Conservation (phyloP, 2,888 invertebrate genomes). For the Raillietiella orientalis region DNA sequence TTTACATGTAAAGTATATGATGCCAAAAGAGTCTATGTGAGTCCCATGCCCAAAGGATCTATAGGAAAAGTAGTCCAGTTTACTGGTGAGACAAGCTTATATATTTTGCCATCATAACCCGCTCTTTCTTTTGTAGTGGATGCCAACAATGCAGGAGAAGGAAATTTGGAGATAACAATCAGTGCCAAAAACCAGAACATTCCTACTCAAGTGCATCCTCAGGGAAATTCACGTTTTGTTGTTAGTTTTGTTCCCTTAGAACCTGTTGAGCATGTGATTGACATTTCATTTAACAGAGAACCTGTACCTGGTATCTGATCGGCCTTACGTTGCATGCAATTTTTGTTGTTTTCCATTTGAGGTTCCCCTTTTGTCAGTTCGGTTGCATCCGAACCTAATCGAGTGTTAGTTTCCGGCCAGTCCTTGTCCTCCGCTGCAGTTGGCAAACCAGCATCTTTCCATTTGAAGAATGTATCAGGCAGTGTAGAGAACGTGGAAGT, state of each 20-base stretch:
- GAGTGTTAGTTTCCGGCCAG: constrained; percentile 24
- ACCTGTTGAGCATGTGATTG: constrained; percentile 72
- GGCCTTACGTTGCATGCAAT: not conserved
- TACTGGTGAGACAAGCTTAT: constrained; percentile 18
- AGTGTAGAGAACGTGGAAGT: constrained; percentile 78
- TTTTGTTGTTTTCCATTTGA: constrained; percentile 18
- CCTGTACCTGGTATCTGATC: constrained; percentile 16
- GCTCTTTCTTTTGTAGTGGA: constrained; percentile 29
- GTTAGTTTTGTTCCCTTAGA: constrained; percentile 88
- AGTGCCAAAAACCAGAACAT: constrained; percentile 72
- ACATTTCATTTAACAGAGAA: constrained; percentile 88
- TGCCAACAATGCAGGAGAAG: constrained; percentile 85
- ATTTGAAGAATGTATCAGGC: constrained; percentile 26
- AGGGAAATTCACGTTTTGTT: constrained; percentile 63
- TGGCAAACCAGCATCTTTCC: constrained; percentile 18
- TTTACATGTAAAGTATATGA: constrained; percentile 47
- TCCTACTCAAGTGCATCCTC: constrained; percentile 75
- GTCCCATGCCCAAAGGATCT: constrained; percentile 39
- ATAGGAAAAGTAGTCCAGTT: constrained; percentile 78
- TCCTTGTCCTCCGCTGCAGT: constrained; percentile 20
- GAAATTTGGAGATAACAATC: constrained; percentile 84
- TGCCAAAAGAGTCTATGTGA: constrained; percentile 50
- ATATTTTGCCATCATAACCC: not conserved
- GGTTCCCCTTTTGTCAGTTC: constrained; percentile 72
- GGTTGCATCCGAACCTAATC: constrained; percentile 23